These are phyloP conservation scores for Tympanuchus pallidicinctus DNA, from an alignment of 2,113 vertebrate species.

Conservation along the genomic window DNA sequence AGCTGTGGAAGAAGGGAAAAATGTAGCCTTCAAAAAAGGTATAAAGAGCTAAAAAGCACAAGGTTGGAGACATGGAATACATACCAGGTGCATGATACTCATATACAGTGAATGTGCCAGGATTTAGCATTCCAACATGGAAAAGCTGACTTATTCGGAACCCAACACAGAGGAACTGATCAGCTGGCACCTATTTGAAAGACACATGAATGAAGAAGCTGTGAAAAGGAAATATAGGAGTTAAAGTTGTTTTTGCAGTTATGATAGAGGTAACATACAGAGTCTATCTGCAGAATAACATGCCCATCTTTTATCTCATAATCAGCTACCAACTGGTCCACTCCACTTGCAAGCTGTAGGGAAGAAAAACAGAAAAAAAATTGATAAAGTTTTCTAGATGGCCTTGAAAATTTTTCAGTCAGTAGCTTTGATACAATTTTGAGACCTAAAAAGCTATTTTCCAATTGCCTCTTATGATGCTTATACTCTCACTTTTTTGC, in stretches of 20 bases:
- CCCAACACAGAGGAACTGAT: conserved; percentile 78
- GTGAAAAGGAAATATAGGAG: not conserved
- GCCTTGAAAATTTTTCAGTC: not conserved
- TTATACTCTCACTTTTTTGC: not conserved
- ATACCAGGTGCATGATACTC: conserved; percentile 84
- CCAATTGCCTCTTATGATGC: not conserved
- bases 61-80: not conserved
- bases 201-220: not conserved
- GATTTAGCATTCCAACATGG: conserved; percentile 77
- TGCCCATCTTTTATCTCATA: conserved; percentile 84
- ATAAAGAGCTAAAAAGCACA: not conserved
- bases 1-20: not conserved
- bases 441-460: not conserved
- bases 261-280: conserved; percentile 74
- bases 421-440: not conserved
- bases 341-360: conserved; percentile 81
- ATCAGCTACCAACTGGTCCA: conserved; percentile 81
- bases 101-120: conserved; percentile 84
- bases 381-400: not conserved
- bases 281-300: conserved; percentile 84
- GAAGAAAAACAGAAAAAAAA: not conserved
- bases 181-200: conserved; percentile 80
- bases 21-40: not conserved
- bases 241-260: not conserved
- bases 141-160: conserved; percentile 83